Conservation (phyloP, 23 tunicate genomes). For the Styela plicata region DNA sequence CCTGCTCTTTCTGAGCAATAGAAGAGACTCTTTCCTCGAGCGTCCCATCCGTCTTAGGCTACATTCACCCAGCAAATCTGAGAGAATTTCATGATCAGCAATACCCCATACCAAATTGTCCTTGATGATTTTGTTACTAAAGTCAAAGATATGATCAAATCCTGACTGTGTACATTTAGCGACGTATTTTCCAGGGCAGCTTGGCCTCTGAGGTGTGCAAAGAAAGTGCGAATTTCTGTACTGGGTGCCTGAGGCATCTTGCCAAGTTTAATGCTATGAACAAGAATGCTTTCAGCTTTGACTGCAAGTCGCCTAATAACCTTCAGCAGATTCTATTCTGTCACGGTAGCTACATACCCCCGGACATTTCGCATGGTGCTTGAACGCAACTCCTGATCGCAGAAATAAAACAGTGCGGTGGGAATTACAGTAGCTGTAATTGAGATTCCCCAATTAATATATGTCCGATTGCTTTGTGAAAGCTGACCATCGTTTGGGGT, state of each 20-base stretch:
- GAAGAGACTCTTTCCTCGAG: background rate
- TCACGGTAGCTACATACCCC: background rate
- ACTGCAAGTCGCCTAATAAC: background rate
- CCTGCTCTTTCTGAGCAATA: background rate
- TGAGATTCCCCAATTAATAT: background rate
- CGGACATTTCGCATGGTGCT: background rate
- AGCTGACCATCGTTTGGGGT: background rate
- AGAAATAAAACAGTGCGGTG: background rate
- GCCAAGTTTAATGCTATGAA: background rate
- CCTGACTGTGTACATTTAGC: background rate
- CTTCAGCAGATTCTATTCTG: background rate
- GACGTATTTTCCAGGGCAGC: background rate
- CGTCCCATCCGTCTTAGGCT: background rate
- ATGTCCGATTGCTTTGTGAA: background rate
- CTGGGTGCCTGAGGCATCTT: background rate
- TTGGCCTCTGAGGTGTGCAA: background rate
- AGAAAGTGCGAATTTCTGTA: background rate
- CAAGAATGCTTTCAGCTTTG: too few species aligned
- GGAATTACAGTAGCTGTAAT: background rate
- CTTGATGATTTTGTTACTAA: background rate
- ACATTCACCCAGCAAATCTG: background rate
- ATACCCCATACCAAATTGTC: background rate
- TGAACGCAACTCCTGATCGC: background rate
- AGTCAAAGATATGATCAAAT: background rate
- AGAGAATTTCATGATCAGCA: background rate